A percentile compares a stretch with the other conserved stretches of the same genome.
Conservation (phyloP, 2,797 vertebrate genomes). For the Sebastes wilsoni region DNA sequence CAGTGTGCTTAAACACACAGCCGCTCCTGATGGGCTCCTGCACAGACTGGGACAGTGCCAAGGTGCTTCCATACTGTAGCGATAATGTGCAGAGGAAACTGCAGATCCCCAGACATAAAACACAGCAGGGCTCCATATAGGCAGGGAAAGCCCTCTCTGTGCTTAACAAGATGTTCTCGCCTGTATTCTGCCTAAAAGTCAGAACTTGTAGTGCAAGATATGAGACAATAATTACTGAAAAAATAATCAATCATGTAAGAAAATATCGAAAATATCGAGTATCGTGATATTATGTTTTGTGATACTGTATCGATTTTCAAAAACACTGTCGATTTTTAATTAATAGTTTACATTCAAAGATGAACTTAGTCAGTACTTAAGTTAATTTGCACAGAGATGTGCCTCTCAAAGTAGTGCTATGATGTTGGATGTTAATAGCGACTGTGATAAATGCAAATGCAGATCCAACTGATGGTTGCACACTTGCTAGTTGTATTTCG, state of each 20-base stretch:
- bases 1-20: constrained; percentile 40
- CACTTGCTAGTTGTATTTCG: no score
- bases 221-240: not conserved
- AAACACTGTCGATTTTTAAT: no score
- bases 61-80: constrained; percentile 32
- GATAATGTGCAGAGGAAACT: constrained; percentile 38
- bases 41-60: constrained; percentile 18
- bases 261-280: no score
- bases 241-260: not conserved
- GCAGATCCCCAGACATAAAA: constrained; percentile 37
- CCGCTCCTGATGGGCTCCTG: constrained; percentile 29
- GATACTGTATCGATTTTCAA: no score
- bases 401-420: no score
- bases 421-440: no score
- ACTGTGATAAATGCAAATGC: no score
- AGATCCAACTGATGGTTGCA: no score
- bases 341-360: no score
- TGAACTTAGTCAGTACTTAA: accelerated
- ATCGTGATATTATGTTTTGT: no score
- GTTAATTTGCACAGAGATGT: no score
- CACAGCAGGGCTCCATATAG: constrained; percentile 38
- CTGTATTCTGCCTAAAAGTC: not conserved
- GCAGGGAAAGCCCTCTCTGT: constrained; percentile 23
- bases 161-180: constrained; percentile 15
- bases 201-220: not conserved